These are phyloP conservation scores for Thunnus maccoyii DNA, from an alignment of 2,113 vertebrate species.

Conservation along the genomic window DNA sequence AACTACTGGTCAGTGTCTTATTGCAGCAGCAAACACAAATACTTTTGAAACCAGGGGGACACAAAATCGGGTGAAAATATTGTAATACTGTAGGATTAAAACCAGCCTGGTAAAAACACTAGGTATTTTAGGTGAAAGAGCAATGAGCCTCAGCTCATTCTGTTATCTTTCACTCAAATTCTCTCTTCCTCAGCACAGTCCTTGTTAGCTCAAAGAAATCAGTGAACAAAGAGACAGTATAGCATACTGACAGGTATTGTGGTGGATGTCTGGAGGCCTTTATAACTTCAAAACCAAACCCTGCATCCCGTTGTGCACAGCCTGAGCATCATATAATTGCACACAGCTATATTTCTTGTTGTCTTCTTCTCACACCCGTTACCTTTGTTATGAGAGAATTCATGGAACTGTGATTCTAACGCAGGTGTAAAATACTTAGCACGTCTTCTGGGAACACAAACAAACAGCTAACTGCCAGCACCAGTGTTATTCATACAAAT, in stretches of 20 bases:
- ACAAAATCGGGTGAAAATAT: not conserved
- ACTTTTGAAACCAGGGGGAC: not conserved
- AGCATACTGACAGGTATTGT: slow-evolving; percentile 40
- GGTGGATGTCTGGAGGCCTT: slow-evolving; percentile 53
- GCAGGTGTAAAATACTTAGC: slow-evolving; percentile 74
- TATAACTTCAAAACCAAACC: slow-evolving; percentile 48
- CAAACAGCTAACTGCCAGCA: slow-evolving; percentile 68
- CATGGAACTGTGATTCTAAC: not conserved
- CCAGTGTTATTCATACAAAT: slow-evolving; percentile 75
- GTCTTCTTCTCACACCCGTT: slow-evolving; percentile 59
- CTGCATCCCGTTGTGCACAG: not conserved
- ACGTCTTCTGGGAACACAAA: slow-evolving; percentile 70
- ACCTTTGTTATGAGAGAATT: slow-evolving; percentile 58
- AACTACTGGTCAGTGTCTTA: not conserved
- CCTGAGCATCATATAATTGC: slow-evolving; percentile 53
- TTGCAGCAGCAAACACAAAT: not conserved
- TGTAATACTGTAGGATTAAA: not conserved
- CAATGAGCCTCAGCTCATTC: slow-evolving; percentile 3
- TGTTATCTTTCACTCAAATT: slow-evolving; percentile 46
- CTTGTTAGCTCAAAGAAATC: slow-evolving; percentile 43
- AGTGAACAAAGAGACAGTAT: slow-evolving; percentile 34
- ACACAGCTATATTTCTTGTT: slow-evolving; percentile 49
- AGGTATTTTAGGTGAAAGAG: not conserved
- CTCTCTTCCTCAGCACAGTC: not conserved
- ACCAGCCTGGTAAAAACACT: not conserved